Evolutionary conservation across 2,797 vertebrate species (phyloP), one percentile per base, ranked within the genome.

Genomic region (Saxicola maurus): DNA sequence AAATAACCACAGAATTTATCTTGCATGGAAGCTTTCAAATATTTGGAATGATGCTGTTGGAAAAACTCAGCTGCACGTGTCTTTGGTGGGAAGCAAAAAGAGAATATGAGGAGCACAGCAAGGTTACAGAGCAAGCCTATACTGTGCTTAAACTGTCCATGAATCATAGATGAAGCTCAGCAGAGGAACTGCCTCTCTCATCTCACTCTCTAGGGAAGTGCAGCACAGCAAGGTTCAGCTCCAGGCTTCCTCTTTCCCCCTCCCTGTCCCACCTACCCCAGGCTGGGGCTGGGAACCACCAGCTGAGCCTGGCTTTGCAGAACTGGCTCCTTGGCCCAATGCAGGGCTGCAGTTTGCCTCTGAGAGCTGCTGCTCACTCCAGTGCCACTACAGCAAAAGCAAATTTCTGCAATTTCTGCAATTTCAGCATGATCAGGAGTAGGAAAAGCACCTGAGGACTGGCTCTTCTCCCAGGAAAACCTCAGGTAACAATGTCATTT

Each of bases 371-470:
- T 16, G 53, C 84, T 59, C n/a, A 37, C 83, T 66, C 37, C 48
- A 11, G 76, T 0, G 5, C 13, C 31, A 3, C 28, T 21, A 20
- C 68, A 56, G 53, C 38, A 53, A 87, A 82, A 85, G 19, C 8
- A 38, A 66, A 57, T 78, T 92, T 60, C 59, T 79, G 66, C 77
- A 83, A 51, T 49, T 49, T 10, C 46, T 49, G 48, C 48, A 49
- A 17, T 49, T 49, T 11, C 2, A 0, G 11, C 1, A 8, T 0
- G 17, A 77, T 0, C 4, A 0, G 5, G 5, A 71, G 62, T 1
- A 53, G 33, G 51, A 89, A 72, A 66, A 62, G 81, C 81, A 56
- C 52, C 66, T 35, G 30, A 68, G 35, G 48, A 62, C 17, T 42
- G 4, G 1, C 10, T 30, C 15, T 61, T 61, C 69, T 83, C 59